Conservation (phyloP, 2,113 vertebrate genomes). For the Psephotus haematonotus region DNA sequence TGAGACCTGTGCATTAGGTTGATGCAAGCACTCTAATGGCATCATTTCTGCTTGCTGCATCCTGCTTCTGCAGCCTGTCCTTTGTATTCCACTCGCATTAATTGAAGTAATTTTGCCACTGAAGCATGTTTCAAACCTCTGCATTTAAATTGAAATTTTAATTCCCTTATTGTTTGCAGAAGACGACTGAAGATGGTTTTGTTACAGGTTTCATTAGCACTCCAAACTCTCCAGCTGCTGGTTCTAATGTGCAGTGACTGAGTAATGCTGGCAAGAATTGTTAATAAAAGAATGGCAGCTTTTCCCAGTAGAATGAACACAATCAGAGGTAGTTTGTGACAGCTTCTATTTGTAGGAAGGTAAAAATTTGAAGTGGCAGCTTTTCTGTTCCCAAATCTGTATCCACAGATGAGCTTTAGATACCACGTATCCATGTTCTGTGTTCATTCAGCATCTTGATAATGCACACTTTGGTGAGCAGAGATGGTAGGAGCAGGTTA, state of each 20-base stretch:
- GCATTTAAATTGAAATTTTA: constrained; percentile 91
- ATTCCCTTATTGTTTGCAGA: constrained; percentile 86
- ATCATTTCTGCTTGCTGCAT: constrained; percentile 76
- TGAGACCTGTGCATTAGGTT: constrained; percentile 64
- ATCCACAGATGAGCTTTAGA: constrained; percentile 7
- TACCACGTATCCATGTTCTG: neutral
- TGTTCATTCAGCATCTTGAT: neutral
- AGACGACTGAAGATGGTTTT: constrained; percentile 80
- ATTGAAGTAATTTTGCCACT: constrained; percentile 88
- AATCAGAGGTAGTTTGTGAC: constrained; percentile 68
- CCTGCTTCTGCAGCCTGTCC: constrained; percentile 71
- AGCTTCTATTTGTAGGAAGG: constrained; percentile 68
- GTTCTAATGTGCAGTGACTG: constrained; percentile 82
- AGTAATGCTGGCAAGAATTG: constrained; percentile 78
- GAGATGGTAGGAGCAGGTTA: neutral
- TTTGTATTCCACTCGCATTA: constrained; percentile 86
- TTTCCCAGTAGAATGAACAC: constrained; percentile 63
- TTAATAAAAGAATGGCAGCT: constrained; percentile 75
- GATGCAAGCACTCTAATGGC: constrained; percentile 70
- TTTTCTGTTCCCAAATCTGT: constrained; percentile 2
- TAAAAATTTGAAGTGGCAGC: constrained; percentile 18
- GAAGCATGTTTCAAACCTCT: constrained; percentile 84
- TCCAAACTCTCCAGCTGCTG: constrained; percentile 83
- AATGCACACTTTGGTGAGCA: neutral
- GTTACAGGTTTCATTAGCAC: constrained; percentile 89